Base-by-base conservation (phyloP, 2,113 vertebrate species). In the Macquaria ambigua region DNA sequence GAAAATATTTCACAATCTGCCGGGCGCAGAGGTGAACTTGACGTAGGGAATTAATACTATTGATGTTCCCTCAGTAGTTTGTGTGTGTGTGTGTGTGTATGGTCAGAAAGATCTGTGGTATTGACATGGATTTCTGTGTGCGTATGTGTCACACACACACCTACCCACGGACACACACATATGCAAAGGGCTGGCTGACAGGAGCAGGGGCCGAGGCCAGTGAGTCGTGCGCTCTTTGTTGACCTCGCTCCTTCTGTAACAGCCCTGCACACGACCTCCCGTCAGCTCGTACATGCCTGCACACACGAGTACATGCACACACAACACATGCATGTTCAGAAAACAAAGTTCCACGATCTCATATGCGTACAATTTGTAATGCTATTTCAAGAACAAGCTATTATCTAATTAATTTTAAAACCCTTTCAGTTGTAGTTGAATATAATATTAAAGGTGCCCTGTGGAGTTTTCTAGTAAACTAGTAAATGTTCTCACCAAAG, bases 1-100 rank as follows among this genome's bases (percentile, higher is more conserved):
- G 56, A 53, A 80, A 63, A 85, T 85, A 76, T 75, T 84, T 79
- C 53, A 69, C 63, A 48, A 81, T 79, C 66, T 48, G 25, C n/a
- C 39, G 56, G 10, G 70, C 48, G 1, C 69, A 68, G 61, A 69
- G 71, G 64, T 61, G 58, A 84, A 53, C 15, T 23, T 66, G 6
- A 70, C 18, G 37, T 18, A 48, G 68, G 79, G 85, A 84, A 84
- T 82, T 0, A 72, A 71, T 48, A 84, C 72, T 77, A 74, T 31
- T 37, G 67, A 21, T 73, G 74, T 82, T 86, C 70, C 74, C 70
- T 66, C 53, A 53, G 69, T 68, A 59, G 34, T 56, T 25, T 67
- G 55, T 46, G 50, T 21, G 7, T 37, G 21, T 64, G 34, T 56
- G 34, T 67, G 55, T 46, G 50, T 21, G 7, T 37, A 25, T 52